Conservation (phyloP, 2,888 invertebrate genomes). For the Lypha dubia region DNA sequence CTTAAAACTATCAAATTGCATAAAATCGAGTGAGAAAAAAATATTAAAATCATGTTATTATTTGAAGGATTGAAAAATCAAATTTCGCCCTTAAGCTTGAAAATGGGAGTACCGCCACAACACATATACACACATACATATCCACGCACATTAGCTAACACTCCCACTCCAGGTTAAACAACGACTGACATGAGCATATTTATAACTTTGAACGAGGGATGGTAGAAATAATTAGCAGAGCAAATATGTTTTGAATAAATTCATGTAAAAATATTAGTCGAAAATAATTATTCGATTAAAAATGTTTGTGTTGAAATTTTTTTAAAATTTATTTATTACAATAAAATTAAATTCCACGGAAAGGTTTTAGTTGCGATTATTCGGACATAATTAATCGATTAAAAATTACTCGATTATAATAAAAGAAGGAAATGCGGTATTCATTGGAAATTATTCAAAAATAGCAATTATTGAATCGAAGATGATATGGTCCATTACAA, state of each 20-base stretch:
- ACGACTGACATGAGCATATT: conserved; percentile 25
- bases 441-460: no score
- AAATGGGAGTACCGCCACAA: conserved; percentile 44
- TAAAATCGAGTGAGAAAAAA: conserved; percentile 37
- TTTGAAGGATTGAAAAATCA: conserved; percentile 68
- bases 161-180: conserved; percentile 60
- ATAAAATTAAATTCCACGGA: no score
- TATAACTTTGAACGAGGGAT: conserved; percentile 5
- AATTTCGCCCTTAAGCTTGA: conserved; percentile 67
- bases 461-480: no score
- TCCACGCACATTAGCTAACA: conserved; percentile 25
- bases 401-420: no score
- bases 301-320: no score
- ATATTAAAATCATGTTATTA: conserved; percentile 56
- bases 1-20: conserved; percentile 22
- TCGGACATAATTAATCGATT: no score
- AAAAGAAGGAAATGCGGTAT: no score
- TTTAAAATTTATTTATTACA: no score
- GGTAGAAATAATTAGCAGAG: not conserved
- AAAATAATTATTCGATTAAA: not conserved
- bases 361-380: no score
- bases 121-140: conserved; percentile 5
- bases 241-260: not conserved
- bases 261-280: not conserved
- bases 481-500: no score